phyloP scores from a whole-genome alignment of 2,113 vertebrate species.

The Motacilla alba region DNA sequence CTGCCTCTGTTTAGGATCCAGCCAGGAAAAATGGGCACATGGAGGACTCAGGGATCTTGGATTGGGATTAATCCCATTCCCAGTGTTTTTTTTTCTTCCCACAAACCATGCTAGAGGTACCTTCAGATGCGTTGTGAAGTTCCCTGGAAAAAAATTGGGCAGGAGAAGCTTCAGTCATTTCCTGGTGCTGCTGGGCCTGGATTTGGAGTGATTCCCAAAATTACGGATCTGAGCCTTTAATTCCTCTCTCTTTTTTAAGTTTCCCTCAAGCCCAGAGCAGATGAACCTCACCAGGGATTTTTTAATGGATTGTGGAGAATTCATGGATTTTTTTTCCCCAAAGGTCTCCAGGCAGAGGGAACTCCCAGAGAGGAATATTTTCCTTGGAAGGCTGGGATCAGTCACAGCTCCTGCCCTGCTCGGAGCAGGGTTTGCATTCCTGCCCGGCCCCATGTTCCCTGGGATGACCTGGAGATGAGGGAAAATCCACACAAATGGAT shows the following conservation, averaged over 20 bases:
- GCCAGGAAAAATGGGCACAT: fast-evolving
- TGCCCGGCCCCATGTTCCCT: background rate
- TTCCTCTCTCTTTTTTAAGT: background rate
- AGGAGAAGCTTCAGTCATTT: background rate
- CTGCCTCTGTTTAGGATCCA: background rate
- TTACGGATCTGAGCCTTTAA: background rate
- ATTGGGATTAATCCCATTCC: background rate
- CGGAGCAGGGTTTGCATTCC: background rate
- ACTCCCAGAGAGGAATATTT: background rate
- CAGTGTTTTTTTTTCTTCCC: background rate
- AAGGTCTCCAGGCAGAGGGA: background rate
- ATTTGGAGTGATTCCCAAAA: background rate
- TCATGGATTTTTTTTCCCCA: background rate
- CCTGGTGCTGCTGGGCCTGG: background rate
- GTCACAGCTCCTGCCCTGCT: background rate
- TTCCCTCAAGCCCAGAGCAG: background rate
- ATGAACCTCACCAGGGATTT: background rate
- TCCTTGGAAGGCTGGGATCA: background rate
- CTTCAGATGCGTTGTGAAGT: background rate
- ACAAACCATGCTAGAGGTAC: background rate
- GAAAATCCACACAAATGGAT: background rate
- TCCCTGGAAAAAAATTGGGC: background rate
- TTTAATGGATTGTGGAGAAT: background rate
- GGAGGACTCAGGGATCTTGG: background rate
- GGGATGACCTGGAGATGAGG: background rate